phyloP scores from a whole-genome alignment of 2,113 vertebrate species.

The Lepidothrix coronata region DNA sequence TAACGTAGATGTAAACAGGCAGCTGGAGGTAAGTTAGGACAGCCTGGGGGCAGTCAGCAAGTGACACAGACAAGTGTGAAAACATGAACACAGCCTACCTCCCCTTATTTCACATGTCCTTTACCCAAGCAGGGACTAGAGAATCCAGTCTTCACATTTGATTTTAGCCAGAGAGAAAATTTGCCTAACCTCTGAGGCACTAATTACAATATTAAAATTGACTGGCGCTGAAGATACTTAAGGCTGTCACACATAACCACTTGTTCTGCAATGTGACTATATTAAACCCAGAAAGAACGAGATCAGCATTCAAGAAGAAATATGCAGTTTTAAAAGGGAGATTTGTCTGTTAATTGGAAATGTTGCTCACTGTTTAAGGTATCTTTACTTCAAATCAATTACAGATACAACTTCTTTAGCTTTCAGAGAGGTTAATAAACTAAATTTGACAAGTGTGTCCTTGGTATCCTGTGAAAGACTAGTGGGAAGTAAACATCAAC shows the following conservation, averaged over 20 bases:
- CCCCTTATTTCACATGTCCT: not conserved
- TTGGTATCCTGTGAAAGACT: not conserved
- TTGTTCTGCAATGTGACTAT: not conserved
- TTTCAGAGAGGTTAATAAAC: not conserved
- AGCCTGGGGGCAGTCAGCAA: not conserved
- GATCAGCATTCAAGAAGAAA: not conserved
- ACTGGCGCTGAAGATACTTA: not conserved
- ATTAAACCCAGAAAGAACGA: not conserved
- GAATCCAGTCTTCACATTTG: not conserved
- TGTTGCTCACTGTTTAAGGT: not conserved
- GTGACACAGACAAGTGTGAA: not conserved
- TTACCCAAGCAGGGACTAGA: not conserved
- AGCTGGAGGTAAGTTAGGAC: not conserved
- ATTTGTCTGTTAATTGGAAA: not conserved
- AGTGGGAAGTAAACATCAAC: not conserved
- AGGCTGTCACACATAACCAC: not conserved
- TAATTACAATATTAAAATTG: not conserved
- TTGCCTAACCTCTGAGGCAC: not conserved
- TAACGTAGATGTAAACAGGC: not conserved
- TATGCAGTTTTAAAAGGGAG: not conserved
- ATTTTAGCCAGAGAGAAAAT: not conserved
- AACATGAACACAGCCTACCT: accelerated
- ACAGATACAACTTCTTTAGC: not conserved
- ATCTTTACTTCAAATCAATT: not conserved
- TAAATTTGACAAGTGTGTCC: not conserved